phyloP scores from a whole-genome alignment of 2,113 vertebrate species.

The Burhinus oedicnemus region DNA sequence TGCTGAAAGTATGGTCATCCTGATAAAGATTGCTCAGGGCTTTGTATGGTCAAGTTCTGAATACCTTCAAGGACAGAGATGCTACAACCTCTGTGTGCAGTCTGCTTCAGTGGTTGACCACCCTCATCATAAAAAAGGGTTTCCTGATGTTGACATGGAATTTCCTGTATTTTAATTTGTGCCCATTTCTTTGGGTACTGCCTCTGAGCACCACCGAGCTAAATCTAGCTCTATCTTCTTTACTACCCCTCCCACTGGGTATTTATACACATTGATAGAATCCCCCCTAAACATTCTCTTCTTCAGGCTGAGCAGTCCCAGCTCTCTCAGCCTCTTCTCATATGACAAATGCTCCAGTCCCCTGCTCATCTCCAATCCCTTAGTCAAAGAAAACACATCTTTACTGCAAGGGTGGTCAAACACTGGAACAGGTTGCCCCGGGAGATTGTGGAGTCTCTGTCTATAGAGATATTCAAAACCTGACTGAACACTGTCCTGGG shows the following conservation, averaged over 20 bases:
- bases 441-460: background rate
- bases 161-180: background rate
- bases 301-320: background rate
- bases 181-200: background rate
- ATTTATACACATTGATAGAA: background rate
- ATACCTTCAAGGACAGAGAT: background rate
- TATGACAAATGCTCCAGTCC: background rate
- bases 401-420: background rate
- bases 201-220: background rate
- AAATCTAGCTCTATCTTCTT: background rate
- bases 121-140: background rate
- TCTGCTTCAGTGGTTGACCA: background rate
- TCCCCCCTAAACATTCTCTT: background rate
- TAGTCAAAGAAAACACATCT: background rate
- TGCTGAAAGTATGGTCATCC: background rate
- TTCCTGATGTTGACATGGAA: background rate
- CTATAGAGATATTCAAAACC: background rate
- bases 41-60: background rate
- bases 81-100: background rate
- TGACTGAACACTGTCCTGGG: background rate
- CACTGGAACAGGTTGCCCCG: background rate
- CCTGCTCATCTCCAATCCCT: background rate
- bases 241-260: background rate
- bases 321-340: background rate
- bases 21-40: background rate